phyloP scores from a whole-genome alignment of 2,888 invertebrate genomes.

The Drosophila imparisetae region DNA sequence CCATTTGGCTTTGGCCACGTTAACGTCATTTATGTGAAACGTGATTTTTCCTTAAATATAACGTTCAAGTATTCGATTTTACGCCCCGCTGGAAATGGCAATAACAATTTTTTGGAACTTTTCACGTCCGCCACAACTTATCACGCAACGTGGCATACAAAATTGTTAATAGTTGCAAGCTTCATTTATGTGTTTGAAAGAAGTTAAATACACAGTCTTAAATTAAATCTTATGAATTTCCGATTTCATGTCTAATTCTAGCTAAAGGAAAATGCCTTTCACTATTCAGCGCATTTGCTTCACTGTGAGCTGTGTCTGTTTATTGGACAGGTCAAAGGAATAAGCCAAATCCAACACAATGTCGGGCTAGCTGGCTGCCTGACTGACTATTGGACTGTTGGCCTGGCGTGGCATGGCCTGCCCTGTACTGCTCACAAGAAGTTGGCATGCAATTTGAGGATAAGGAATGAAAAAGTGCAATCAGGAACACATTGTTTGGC shows the following conservation, averaged over 20 bases:
- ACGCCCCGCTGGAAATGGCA: constrained; percentile 25
- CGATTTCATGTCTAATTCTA: background rate
- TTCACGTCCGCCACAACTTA: constrained; percentile 14
- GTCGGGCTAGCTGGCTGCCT: constrained; percentile 8
- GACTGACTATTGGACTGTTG: constrained; percentile 4
- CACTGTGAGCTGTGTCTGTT: constrained; percentile 30
- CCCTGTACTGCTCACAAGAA: constrained; percentile 43
- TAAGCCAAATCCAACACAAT: constrained; percentile 30
- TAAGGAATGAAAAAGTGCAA: constrained; percentile 23
- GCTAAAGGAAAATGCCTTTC: background rate
- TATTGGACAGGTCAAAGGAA: constrained; percentile 37
- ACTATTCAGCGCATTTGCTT: background rate
- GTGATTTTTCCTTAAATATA: constrained; percentile 75
- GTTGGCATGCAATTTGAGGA: constrained; percentile 66
- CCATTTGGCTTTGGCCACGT: constrained; percentile 69
- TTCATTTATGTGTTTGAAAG: background rate
- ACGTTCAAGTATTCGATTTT: constrained; percentile 59
- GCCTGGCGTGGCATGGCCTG: background rate
- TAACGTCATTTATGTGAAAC: constrained; percentile 75
- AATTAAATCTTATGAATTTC: background rate
- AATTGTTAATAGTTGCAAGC: background rate
- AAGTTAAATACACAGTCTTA: background rate
- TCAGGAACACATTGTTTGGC: constrained; percentile 23
- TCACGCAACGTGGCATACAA: constrained; percentile 31
- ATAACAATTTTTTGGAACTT: constrained; percentile 35